Percentiles rank a stretch among this genome's conserved stretches.
Conservation (phyloP, 1,140 invertebrate species). For the Caenorhabditis tropicalis region DNA sequence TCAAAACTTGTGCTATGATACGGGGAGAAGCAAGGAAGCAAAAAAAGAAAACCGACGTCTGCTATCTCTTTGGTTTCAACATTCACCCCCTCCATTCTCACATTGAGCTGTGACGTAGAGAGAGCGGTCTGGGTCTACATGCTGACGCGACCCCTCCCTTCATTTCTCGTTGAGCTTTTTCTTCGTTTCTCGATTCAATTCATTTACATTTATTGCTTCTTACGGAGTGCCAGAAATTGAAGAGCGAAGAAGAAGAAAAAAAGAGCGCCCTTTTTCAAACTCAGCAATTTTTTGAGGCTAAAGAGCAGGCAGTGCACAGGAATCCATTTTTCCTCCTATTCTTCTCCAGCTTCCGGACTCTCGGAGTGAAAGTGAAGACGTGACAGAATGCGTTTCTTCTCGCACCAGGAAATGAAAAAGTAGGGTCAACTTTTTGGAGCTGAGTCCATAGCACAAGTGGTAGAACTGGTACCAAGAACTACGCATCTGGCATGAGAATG, state of each 20-base stretch:
- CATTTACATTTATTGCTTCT: constrained; percentile 24
- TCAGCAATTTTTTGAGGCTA: constrained; percentile 8
- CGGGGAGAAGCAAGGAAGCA: neutral
- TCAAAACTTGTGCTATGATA: constrained; percentile 24
- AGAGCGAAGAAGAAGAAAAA: neutral
- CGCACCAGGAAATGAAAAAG: constrained; percentile 13
- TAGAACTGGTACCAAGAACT: too few species aligned
- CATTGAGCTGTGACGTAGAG: constrained; percentile 36
- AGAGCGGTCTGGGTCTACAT: constrained; percentile 37
- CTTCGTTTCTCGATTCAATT: constrained; percentile 34
- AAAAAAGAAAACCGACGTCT: constrained; percentile 9
- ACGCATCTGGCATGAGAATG: neutral
- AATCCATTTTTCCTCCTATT: neutral
- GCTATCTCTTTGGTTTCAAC: neutral
- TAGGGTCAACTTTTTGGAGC: neutral
- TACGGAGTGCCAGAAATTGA: neutral
- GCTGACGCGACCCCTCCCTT: constrained; percentile 12
- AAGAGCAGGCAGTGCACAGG: neutral
- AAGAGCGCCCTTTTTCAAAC: neutral
- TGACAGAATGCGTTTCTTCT: constrained; percentile 20
- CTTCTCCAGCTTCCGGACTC: neutral
- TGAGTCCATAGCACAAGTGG: neutral
- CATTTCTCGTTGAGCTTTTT: constrained; percentile 23
- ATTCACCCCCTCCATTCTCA: constrained; percentile 19
- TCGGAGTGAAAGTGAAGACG: constrained; percentile 5